Base-by-base conservation (phyloP, 2,888 invertebrate genomes). In the Macrosiphum euphorbiae region DNA sequence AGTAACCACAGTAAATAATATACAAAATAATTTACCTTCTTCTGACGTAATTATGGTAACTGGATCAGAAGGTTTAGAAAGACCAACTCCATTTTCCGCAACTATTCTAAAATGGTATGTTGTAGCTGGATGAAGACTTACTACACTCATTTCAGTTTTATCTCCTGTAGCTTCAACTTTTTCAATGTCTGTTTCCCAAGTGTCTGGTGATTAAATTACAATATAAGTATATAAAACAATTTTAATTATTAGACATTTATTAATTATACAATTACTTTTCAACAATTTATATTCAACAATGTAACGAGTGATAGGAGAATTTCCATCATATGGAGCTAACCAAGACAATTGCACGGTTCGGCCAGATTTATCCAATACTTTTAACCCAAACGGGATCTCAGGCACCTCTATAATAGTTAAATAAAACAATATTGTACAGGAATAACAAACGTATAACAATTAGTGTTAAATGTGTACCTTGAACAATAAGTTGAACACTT, bases 31-130 rank as follows among this genome's bases (percentile, higher is more conserved):
- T 88, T 89, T 96, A 96, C 97, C 97, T 97, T 99, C 99, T 96
- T 99, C 99, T 78, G 99, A 98, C 55, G 99, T 99, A 95, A 99
- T 99, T 95, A 99, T 99, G 4, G 98, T 98, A 4, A 99, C 98
- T 3, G 98, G 98, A 95, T 99, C 98, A 0, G 99, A 99, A 4
- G 98, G 98, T 95, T 98, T 98, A 58, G 99, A 99, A n/a, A 97
- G 97, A 92, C 99, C 99, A 94, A 99, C 97, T 96, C 98, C 98
- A 95, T 99, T 99, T 96, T 99, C 98, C 94, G 99, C 99, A 4
- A 98, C 98, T 95, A 99, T 98, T 95, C 98, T 97, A 95, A 99
- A 97, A 95, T 99, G 98, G 95, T 99, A 99, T 0, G 98, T 98
- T 4, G 99, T 99, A 61, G 98, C 98, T 52, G 99, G 99, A 95